Conservation (phyloP, 2,113 vertebrate genomes). For the Equus przewalskii region DNA sequence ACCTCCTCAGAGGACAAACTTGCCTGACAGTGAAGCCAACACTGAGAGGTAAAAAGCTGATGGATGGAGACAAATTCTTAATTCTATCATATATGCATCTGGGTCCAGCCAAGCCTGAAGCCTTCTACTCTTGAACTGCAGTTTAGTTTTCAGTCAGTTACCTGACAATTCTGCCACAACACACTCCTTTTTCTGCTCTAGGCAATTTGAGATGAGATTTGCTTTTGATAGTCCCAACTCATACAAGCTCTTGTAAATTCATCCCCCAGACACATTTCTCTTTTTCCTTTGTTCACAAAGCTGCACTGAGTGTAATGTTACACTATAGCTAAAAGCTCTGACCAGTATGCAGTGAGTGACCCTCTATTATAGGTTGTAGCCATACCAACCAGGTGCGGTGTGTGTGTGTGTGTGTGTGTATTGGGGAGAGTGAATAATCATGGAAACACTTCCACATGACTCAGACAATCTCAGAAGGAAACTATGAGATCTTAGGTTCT, state of each 20-base stretch:
- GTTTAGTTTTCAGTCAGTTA: background rate
- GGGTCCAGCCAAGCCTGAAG: background rate
- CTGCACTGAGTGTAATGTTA: rapidly evolving
- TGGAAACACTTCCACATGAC: background rate
- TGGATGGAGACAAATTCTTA: background rate
- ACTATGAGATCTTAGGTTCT: background rate
- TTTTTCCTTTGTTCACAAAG: background rate
- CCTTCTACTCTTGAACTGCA: background rate
- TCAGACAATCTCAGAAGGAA: background rate
- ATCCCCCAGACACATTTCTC: rapidly evolving
- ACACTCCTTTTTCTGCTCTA: background rate
- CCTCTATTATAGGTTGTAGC: background rate
- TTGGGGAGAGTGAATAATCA: background rate
- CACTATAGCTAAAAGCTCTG: background rate
- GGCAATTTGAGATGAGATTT: background rate
- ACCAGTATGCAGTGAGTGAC: background rate
- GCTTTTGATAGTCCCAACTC: background rate
- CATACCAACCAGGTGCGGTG: background rate
- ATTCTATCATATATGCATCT: background rate
- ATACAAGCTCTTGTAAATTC: background rate
- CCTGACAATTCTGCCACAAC: background rate
- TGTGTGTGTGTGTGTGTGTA: background rate
- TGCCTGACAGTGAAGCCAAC: no score
- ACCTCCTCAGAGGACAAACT: background rate
- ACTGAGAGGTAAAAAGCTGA: no score